Evolutionary conservation across 2,797 vertebrate genomes (phyloP).

Genomic region (Ctenopoma kingsleyae): DNA sequence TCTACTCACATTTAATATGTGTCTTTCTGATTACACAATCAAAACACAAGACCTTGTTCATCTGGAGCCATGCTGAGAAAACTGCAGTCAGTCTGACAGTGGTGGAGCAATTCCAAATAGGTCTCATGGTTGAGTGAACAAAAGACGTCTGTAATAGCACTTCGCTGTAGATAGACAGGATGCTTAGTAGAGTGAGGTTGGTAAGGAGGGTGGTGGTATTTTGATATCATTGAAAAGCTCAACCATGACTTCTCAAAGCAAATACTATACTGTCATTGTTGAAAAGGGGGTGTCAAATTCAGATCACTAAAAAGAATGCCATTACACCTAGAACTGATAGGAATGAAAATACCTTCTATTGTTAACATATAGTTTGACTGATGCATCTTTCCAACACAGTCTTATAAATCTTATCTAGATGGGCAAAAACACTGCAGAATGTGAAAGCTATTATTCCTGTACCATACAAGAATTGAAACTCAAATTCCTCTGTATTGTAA

Average conservation of each 20-base stretch:
- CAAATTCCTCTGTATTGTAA: neutral
- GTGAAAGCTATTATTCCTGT: neutral
- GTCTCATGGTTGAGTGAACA: slow-evolving; percentile 70
- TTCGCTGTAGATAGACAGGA: slow-evolving; percentile 69
- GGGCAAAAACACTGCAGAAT: slow-evolving; percentile 20
- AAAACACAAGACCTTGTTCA: slow-evolving; percentile 49
- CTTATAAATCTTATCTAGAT: slow-evolving; percentile 16
- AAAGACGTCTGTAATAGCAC: slow-evolving; percentile 69
- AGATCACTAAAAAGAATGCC: slow-evolving; percentile 78
- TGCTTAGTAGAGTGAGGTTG: slow-evolving; percentile 58
- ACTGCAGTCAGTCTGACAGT: slow-evolving; percentile 52
- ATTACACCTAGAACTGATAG: slow-evolving; percentile 74
- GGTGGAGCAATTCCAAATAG: slow-evolving; percentile 69
- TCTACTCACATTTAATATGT: slow-evolving; percentile 51
- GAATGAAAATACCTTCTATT: slow-evolving; percentile 72
- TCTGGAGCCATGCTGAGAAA: slow-evolving; percentile 35
- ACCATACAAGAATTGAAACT: neutral
- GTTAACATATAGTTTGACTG: slow-evolving; percentile 65
- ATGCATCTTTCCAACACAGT: slow-evolving; percentile 24
- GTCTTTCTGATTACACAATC: slow-evolving; percentile 58
- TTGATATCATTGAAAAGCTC: slow-evolving; percentile 76
- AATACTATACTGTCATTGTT: slow-evolving; percentile 81
- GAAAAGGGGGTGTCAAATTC: slow-evolving; percentile 80
- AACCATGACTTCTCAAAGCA: slow-evolving; percentile 77
- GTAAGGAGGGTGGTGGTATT: slow-evolving; percentile 57